A percentile compares a stretch with the other conserved stretches of the same genome.
Evolutionary conservation across 2,113 vertebrate genomes (phyloP).

Genomic region (Picathartes gymnocephalus): DNA sequence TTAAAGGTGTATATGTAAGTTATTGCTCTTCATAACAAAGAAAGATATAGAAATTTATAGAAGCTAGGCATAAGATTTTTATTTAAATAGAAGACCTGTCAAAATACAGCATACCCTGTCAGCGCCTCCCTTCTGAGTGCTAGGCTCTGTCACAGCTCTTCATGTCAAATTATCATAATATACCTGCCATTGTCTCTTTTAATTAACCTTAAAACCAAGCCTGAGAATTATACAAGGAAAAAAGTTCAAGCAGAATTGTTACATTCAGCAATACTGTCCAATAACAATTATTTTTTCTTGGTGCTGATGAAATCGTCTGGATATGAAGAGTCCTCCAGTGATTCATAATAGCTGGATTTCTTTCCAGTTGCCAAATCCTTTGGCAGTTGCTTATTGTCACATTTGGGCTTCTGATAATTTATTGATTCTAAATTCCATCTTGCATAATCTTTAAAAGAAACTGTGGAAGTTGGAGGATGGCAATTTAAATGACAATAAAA

Average conservation of each 20-base stretch:
- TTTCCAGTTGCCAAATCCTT: background rate
- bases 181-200: background rate
- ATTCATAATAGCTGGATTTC: background rate
- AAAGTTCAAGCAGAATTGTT: background rate
- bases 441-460: background rate
- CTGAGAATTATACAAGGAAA: background rate
- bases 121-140: background rate
- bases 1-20: background rate
- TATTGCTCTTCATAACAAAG: background rate
- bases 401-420: background rate
- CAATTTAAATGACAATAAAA: background rate
- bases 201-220: background rate
- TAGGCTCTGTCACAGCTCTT: background rate
- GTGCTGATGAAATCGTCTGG: rapidly evolving
- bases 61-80: background rate
- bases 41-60: background rate
- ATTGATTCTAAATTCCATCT: background rate
- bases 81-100: background rate
- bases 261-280: background rate
- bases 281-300: background rate
- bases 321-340: background rate
- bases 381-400: background rate
- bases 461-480: background rate
- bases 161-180: background rate
- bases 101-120: background rate